Percentiles rank a stretch among this genome's conserved stretches.
These are phyloP conservation scores for Capreolus pygargus DNA, from an alignment of 2,113 vertebrate genomes.

Conservation along the genomic window DNA sequence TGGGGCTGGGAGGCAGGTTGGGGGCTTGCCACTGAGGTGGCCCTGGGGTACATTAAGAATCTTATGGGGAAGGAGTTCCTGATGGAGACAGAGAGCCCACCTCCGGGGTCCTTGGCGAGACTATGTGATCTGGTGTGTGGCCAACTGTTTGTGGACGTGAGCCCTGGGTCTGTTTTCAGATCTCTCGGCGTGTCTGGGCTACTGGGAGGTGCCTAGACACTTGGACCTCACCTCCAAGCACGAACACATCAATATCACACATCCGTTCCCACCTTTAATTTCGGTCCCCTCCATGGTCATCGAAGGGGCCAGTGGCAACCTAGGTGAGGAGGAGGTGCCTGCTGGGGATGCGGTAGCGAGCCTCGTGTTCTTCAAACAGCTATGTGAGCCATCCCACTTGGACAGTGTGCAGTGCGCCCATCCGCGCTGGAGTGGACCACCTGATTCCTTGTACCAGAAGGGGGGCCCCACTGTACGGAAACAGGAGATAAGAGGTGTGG, in stretches of 20 bases:
- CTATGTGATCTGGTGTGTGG: background rate
- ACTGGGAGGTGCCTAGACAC: background rate
- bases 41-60: background rate
- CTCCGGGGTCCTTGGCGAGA: background rate
- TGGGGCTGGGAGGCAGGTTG: rapidly evolving
- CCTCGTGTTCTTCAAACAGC: constrained; percentile 76
- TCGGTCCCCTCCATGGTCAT: background rate
- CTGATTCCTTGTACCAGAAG: constrained; percentile 62
- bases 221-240: background rate
- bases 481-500: background rate
- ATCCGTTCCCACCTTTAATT: background rate
- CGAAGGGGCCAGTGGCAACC: background rate
- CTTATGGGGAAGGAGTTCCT: background rate
- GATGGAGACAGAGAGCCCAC: background rate
- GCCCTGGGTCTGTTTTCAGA: background rate
- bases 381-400: constrained; percentile 69
- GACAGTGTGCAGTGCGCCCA: constrained; percentile 37
- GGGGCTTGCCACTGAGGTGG: background rate
- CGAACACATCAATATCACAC: background rate
- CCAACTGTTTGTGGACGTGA: background rate
- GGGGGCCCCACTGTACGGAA: constrained; percentile 53
- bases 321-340: constrained; percentile 56
- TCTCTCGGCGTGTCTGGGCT: background rate
- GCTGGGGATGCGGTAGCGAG: constrained; percentile 15
- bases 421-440: constrained; percentile 62